A percentile compares a stretch with the other conserved stretches of the same genome.
These are phyloP conservation scores for Poeciliopsis gracilis DNA, from an alignment of 2,797 vertebrate species.

Conservation along the genomic window DNA sequence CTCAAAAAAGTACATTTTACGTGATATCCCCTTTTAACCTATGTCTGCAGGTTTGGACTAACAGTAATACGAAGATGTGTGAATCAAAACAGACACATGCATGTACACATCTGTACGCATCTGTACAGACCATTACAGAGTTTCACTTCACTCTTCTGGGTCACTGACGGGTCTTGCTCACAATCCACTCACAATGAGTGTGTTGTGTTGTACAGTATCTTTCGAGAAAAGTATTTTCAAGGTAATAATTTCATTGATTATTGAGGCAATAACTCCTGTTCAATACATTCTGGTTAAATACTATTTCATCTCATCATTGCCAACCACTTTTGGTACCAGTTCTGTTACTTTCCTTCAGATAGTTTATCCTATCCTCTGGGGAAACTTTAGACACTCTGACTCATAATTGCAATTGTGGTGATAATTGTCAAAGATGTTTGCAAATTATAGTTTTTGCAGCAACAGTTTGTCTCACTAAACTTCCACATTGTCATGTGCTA, in stretches of 20 bases:
- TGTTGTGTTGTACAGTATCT: conserved; percentile 1
- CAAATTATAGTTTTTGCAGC: not conserved
- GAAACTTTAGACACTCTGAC: not conserved
- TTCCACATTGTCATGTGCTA: not conserved
- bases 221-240: not conserved
- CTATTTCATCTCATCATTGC: not conserved
- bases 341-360: not conserved
- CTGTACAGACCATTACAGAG: not conserved
- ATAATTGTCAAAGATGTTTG: not conserved
- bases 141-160: conserved; percentile 26
- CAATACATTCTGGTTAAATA: not conserved
- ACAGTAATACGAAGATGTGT: not conserved
- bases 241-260: not conserved
- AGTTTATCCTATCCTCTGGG: not conserved
- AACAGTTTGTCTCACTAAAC: not conserved
- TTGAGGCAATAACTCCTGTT: not conserved
- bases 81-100: not conserved
- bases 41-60: not conserved
- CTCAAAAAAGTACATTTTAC: no score
- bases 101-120: no score
- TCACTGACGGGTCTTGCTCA: conserved; percentile 57
- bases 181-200: conserved; percentile 17
- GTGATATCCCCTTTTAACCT: not conserved
- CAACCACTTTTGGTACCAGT: not conserved
- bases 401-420: not conserved